Evolutionary conservation across 2,888 invertebrate genomes (phyloP), one percentile per base, ranked within the genome.

Genomic region (Ernsta delagoae): DNA sequence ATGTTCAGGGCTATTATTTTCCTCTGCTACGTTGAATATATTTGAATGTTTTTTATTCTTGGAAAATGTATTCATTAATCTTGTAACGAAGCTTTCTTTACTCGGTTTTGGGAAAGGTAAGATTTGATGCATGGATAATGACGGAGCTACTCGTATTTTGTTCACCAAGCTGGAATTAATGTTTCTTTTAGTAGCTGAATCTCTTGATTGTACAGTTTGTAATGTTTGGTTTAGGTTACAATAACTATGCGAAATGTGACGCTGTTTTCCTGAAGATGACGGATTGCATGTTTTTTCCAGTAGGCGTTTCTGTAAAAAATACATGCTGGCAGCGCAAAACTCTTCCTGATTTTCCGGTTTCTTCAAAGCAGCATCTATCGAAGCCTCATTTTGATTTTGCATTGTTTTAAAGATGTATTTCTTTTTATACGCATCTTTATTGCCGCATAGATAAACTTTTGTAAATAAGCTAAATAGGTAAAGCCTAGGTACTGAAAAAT

Each of bases 321-420:
- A 81, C 8, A 91, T 78, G 76, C 91, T 91, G n/a, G 91, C 91
- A 31, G 86, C 83, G 70, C 85, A 91, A 72, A 90, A 88, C 50
- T 85, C 75, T 59, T 88, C 82, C 71, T 85, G 82, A 75, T 90
- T 84, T 45, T 85, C 84, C 2, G 75, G 71, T 45, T 73, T 74
- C 12, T 73, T 66, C 48, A 77, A 68, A 45, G 74, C 73, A 45
- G 57, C 59, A 48, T 77, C 73, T 70, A 76, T 62, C 5, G 70
- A 71, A 43, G 31, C 59, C n/a, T 64, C 45, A 45, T 6, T 54
- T 64, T 64, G 64, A 24, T 74, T 72, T 78, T 78, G 79, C 82
- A 82, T 82, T 45, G 75, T 79, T 78, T 71, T 39, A 57, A 54
- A 69, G 70, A 64, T 12, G 54, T 59, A 66, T 63, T 65, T 66